Conservation (phyloP, 2,888 invertebrate species). For the Calliphora vomitoria region DNA sequence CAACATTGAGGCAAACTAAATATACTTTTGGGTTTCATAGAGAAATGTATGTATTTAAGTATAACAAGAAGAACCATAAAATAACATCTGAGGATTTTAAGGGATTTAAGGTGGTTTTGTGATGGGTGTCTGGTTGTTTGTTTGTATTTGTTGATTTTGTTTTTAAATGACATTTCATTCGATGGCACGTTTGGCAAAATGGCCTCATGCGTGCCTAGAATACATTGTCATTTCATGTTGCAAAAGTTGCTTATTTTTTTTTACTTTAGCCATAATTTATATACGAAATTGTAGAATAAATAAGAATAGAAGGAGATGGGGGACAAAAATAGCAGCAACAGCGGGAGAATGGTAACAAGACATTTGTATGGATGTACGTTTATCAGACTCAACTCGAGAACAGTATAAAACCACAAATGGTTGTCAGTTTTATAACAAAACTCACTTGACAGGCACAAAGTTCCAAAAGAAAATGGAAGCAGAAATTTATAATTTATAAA, state of each 20-base stretch:
- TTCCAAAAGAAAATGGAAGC: conserved; percentile 28
- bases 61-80: conserved; percentile 10
- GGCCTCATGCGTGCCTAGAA: conserved; percentile 83
- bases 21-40: background rate
- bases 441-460: conserved; percentile 10
- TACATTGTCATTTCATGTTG: conserved; percentile 77
- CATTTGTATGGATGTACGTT: conserved; percentile 9
- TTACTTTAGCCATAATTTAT: conserved; percentile 69
- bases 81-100: conserved; percentile 53
- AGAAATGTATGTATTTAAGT: background rate
- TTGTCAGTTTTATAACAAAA: conserved; percentile 8
- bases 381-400: conserved; percentile 5
- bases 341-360: background rate
- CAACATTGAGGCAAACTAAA: background rate
- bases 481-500: conserved; percentile 20
- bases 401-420: conserved; percentile 36
- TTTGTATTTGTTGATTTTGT: conserved; percentile 17
- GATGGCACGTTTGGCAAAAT: conserved; percentile 83
- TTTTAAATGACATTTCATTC: conserved; percentile 77
- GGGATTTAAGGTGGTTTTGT: conserved; percentile 62
- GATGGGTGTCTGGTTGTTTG: conserved; percentile 54
- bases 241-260: conserved; percentile 64
- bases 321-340: background rate
- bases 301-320: conserved; percentile 17
- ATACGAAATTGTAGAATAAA: conserved; percentile 45